Evolutionary conservation across 2,113 vertebrate genomes (phyloP).

Genomic region (Romanogobio albipinnatus): DNA sequence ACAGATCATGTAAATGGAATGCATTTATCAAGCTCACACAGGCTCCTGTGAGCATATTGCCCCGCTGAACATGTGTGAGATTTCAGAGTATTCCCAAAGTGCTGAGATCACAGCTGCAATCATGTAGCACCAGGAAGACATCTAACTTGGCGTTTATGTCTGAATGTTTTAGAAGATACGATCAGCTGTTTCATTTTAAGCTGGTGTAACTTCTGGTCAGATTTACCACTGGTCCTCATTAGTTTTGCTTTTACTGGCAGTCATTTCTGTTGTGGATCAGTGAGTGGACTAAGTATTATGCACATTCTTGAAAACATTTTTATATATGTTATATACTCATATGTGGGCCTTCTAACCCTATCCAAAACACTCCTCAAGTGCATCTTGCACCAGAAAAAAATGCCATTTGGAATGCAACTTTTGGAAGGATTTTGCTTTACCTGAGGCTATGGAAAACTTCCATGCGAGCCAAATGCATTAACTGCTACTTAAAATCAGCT

Average conservation of each 20-base stretch:
- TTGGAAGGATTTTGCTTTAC: constrained; percentile 16
- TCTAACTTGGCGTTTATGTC: constrained; percentile 11
- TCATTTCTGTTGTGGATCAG: constrained; percentile 9
- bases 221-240: background rate
- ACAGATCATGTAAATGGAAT: constrained; percentile 28
- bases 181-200: constrained; percentile 12
- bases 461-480: constrained; percentile 5
- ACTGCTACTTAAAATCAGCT: constrained; percentile 14
- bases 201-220: background rate
- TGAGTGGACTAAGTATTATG: background rate
- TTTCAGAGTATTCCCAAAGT: constrained; percentile 36
- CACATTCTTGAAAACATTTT: background rate
- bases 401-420: constrained; percentile 9
- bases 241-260: background rate
- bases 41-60: constrained; percentile 16
- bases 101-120: constrained; percentile 23
- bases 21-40: constrained; percentile 30
- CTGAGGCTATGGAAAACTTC: constrained; percentile 33
- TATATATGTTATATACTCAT: background rate
- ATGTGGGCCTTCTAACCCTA: background rate
- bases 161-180: background rate
- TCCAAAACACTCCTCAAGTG: constrained; percentile 6
- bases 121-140: constrained; percentile 17
- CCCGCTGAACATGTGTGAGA: constrained; percentile 36
- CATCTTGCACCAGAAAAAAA: background rate